Evolutionary conservation across 1,140 invertebrate genomes (phyloP), one percentile per base, ranked within the genome.

Genomic region (Sycophila sp.): DNA sequence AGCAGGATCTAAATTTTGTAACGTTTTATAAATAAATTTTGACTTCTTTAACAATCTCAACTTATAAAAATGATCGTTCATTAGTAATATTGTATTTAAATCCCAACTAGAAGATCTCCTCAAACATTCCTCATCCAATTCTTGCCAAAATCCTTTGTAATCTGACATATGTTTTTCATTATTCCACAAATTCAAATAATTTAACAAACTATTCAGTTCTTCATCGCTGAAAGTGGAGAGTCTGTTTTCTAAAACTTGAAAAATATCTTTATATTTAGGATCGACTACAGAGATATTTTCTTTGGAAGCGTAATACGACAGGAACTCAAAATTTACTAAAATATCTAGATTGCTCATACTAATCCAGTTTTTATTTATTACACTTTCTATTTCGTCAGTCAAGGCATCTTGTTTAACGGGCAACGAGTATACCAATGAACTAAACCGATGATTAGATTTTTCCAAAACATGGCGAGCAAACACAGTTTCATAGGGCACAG

Each of bases 61-160:
- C 28, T 81, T 76, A 68, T 86, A 88, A 80, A 88, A 87, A 24
- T 83, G 77, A 81, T 90, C 87, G 60, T 82, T 84, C 3, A 88
- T 81, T 28, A 83, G 72, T 17, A 91, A 80, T n/a, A 86, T 60
- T 59, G 86, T 78, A 1, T 86, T 73, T 0, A 71, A 69, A 32
- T 78, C 63, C 85, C n/a, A 63, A 30, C 53, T 13, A 17, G 51
- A 19, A 2, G 34, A 10, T 49, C 47, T 15, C 1, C 17, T 26
- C 40, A 36, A 13, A 24, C 40, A 58, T 15, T 13, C 24, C 24
- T 34, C 22, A 36, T 58, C 36, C 11, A 47, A 34, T 8, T 4
- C 0, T 56, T 56, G 19, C 28, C 22, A 40, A 59, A 59, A 59
- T 3, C 26, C n/a, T 24, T 30, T 3, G 5, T n/a, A 28, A n/a